Conservation (phyloP, 2,113 vertebrate species). For the Tetrao urogallus region DNA sequence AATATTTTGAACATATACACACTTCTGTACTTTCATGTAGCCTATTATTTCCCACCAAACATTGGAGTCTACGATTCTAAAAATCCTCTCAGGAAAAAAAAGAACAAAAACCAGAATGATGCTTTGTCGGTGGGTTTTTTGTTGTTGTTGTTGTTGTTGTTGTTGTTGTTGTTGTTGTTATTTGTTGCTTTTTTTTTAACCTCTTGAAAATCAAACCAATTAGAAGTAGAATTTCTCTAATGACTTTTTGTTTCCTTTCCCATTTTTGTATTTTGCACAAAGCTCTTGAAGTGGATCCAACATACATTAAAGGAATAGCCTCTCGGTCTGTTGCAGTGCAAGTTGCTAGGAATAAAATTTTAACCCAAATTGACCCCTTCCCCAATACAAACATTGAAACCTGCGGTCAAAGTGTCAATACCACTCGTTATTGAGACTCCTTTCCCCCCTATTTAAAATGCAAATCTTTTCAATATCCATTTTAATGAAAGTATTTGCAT, state of each 20-base stretch:
- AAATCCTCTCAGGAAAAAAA: conserved; percentile 68
- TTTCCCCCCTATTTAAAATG: conserved; percentile 57
- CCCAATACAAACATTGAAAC: not conserved
- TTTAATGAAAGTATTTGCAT: conserved; percentile 73
- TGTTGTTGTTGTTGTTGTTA: too few relatives aligned
- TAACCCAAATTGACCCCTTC: conserved; percentile 30
- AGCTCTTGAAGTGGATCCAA: conserved; percentile 45
- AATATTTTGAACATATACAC: conserved; percentile 74
- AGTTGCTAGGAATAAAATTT: conserved; percentile 47
- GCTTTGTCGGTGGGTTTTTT: not conserved
- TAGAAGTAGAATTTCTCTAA: conserved; percentile 26
- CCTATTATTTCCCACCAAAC: conserved; percentile 74
- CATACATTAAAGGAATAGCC: conserved; percentile 31
- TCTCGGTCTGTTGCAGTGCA: conserved; percentile 50
- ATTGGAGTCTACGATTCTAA: conserved; percentile 66
- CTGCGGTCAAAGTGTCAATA: conserved; percentile 11
- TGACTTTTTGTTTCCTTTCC: conserved; percentile 14
- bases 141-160: too few relatives aligned
- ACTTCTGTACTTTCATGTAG: conserved; percentile 58
- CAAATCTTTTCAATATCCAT: conserved; percentile 41
- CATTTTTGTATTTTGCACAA: conserved; percentile 26
- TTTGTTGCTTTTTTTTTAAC: too few relatives aligned
- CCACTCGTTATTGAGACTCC: conserved; percentile 31
- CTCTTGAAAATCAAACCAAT: conserved; percentile 61
- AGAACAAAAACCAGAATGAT: conserved; percentile 17